Conservation (phyloP, 2,888 invertebrate species). For the Dioctria rufipes region DNA sequence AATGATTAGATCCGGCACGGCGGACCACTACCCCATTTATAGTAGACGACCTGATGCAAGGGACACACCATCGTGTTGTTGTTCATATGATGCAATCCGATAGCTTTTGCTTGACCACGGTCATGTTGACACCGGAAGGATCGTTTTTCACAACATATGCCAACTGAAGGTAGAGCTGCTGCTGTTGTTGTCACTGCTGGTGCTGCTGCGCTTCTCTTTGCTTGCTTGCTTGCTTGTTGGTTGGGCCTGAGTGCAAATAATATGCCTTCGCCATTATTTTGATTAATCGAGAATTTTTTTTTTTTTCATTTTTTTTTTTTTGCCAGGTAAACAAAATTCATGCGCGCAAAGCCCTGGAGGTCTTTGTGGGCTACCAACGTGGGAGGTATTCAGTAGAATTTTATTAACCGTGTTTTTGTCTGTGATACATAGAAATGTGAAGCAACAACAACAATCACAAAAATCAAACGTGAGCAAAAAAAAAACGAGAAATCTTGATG, state of each 20-base stretch:
- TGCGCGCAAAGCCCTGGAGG: background rate
- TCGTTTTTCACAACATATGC: constrained; percentile 52
- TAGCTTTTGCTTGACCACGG: constrained; percentile 51
- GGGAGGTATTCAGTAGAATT: no score
- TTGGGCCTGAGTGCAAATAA: background rate
- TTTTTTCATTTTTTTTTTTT: background rate
- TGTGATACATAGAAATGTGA: no score
- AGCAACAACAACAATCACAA: no score
- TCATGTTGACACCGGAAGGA: constrained; percentile 55
- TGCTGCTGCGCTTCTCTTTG: background rate
- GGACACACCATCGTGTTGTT: constrained; percentile 26
- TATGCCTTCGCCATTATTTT: constrained; percentile 38
- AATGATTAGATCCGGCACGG: constrained; percentile 41
- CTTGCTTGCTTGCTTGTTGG: background rate
- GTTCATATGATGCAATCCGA: constrained; percentile 40
- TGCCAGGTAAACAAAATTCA: background rate
- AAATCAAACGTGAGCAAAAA: no score
- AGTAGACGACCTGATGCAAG: constrained; percentile 19
- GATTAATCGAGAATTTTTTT: constrained; percentile 26
- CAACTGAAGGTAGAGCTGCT: constrained; percentile 8
- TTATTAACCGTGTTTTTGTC: no score
- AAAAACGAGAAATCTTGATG: no score
- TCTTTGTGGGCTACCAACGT: background rate
- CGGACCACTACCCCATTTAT: constrained; percentile 41
- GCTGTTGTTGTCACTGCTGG: constrained; percentile 19